Conservation (phyloP, 2,888 invertebrate species). For the Hirtodrosophila cameraria region DNA sequence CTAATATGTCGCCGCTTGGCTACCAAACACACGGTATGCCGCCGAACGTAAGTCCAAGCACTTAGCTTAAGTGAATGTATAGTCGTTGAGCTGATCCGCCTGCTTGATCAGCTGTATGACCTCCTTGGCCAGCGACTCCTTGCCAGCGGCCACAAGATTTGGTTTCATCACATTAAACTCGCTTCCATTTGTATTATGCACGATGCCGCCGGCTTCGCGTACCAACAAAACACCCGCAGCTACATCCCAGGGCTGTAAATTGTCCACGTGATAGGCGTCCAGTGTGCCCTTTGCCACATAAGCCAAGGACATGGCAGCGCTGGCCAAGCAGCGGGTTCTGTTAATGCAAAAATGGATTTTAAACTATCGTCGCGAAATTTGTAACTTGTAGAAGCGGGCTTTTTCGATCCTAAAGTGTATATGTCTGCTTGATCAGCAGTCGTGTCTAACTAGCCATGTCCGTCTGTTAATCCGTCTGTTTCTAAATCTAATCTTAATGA, state of each 20-base stretch:
- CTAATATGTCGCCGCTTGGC: conserved; percentile 85
- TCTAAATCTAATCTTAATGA: too few species aligned
- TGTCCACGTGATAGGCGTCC: conserved; percentile 89
- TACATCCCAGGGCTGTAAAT: conserved; percentile 90
- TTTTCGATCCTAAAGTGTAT: too few species aligned
- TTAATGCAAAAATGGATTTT: not conserved
- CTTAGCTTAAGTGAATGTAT: conserved; percentile 57
- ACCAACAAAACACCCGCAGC: conserved; percentile 90
- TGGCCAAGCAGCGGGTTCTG: conserved; percentile 87
- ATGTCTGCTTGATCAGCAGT: too few species aligned
- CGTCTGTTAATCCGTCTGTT: too few species aligned
- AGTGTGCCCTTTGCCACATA: conserved; percentile 88
- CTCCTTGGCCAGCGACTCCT: conserved; percentile 84
- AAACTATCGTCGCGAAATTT: too few species aligned
- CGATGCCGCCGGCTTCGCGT: conserved; percentile 90
- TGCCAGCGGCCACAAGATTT: conserved; percentile 85
- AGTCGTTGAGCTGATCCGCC: conserved; percentile 84
- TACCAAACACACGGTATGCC: conserved; percentile 88
- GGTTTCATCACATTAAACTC: conserved; percentile 86
- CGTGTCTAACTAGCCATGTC: too few species aligned
- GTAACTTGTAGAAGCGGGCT: too few species aligned
- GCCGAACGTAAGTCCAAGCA: conserved; percentile 83
- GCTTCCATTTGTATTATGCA: conserved; percentile 86
- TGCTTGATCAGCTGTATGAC: conserved; percentile 84
- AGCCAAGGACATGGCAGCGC: conserved; percentile 89